These are phyloP conservation scores for Pachyuromys duprasi DNA, from an alignment of 2,797 vertebrate species.

Conservation along the genomic window DNA sequence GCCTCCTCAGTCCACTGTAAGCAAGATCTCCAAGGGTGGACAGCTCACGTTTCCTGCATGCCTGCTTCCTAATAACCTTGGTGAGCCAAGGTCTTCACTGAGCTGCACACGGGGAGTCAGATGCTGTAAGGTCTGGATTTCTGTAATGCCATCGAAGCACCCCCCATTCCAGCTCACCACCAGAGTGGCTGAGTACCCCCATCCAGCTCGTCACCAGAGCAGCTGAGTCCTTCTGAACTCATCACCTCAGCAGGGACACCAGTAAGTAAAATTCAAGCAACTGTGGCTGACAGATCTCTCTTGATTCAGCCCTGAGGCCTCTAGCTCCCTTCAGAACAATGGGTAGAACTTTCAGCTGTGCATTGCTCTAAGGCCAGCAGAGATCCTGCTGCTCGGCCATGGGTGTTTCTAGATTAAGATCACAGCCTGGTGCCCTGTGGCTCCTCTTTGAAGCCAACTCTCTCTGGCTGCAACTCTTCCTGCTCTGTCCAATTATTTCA, in stretches of 20 bases:
- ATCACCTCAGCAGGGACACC: background rate
- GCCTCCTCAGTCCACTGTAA: background rate
- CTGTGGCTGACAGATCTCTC: background rate
- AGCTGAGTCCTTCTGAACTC: background rate
- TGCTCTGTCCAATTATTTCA: background rate
- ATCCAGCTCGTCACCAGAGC: background rate
- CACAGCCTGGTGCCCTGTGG: background rate
- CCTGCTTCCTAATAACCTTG: background rate
- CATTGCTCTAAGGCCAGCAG: background rate
- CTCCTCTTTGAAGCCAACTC: background rate
- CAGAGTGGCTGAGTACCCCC: background rate
- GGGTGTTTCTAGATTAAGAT: background rate
- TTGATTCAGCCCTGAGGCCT: background rate
- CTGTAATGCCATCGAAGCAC: background rate
- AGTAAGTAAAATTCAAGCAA: background rate
- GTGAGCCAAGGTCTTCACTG: background rate
- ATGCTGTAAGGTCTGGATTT: background rate
- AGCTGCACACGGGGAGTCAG: background rate
- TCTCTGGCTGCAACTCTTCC: background rate
- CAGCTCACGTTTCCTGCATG: background rate
- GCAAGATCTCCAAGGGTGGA: background rate
- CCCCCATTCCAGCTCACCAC: background rate
- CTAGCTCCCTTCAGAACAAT: background rate
- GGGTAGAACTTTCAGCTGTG: background rate
- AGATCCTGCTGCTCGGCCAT: background rate